Base-by-base conservation (phyloP, 2,888 invertebrate species). In the Pachliopta kotzebuea region DNA sequence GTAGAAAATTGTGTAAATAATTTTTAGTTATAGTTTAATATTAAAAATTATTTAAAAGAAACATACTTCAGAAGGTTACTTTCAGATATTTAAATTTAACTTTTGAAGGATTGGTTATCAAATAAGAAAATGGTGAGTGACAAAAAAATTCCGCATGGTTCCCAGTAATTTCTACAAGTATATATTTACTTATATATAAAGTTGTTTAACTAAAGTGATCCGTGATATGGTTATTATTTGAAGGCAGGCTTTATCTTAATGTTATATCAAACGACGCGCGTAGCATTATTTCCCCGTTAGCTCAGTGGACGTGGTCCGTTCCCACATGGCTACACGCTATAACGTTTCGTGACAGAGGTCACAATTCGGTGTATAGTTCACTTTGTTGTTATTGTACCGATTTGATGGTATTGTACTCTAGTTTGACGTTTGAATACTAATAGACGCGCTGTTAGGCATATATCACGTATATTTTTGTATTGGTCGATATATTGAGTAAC, bases 261-360 rank as follows among this genome's bases (percentile, higher is more conserved):
- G 68, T 70, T 67, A 66, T 54, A 72, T 74, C 69, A 65, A 69
- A 68, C 62, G 65, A 67, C 67, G 59, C 65, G 67, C 57, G 58
- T 56, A 67, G 68, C 70, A 68, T 70, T 68, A 59, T 66, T 66
- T 69, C 67, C 68, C 65, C 18, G 45, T 62, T 67, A 55, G 67
- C 60, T 61, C 63, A 52, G 53, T 52, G 65, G 64, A 65, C 68
- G 62, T 61, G 56, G 60, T 60, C 57, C 66, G 67, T 73, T 72
- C 72, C 65, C 70, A 70, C 67, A 67, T 60, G 59, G 65, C 59
- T 60, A 59, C 69, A 69, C 69, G 68, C 69, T 66, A 70, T 62
- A 60, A 62, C 31, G 64, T 67, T 71, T 72, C 71, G 71, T 74
- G 72, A 70, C 70, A 67, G 63, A 71, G 68, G 69, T 69, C 68